These are phyloP conservation scores for Phaethon lepturus DNA, from an alignment of 2,113 vertebrate genomes.

Conservation along the genomic window DNA sequence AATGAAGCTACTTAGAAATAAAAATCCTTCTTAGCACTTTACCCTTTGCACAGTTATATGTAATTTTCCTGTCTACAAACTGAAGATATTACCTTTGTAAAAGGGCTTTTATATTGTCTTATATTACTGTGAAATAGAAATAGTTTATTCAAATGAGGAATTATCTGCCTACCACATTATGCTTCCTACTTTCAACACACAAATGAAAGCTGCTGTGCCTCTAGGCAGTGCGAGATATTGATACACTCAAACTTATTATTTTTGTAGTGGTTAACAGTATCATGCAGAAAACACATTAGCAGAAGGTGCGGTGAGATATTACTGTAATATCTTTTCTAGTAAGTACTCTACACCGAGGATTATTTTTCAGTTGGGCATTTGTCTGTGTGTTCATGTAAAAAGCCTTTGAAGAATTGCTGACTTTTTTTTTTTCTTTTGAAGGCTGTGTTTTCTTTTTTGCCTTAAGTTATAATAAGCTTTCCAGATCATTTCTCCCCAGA, in stretches of 20 bases:
- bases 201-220: background rate
- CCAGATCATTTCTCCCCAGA: background rate
- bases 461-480: background rate
- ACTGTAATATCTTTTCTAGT: background rate
- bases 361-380: background rate
- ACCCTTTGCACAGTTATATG: background rate
- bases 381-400: background rate
- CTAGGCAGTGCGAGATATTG: background rate
- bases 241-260: background rate
- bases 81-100: background rate
- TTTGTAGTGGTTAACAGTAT: background rate
- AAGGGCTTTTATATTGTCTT: slow-evolving; percentile 17
- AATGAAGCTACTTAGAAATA: slow-evolving; percentile 4
- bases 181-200: background rate
- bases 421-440: background rate
- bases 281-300: background rate
- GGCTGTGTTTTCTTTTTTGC: background rate
- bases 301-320: slow-evolving; percentile 6
- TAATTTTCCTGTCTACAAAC: slow-evolving; percentile 5
- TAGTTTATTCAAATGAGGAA: slow-evolving; percentile 42
- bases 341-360: background rate
- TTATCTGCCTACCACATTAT: slow-evolving; percentile 4
- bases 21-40: background rate
- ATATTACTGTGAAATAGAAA: background rate
- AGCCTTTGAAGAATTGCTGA: background rate